Percentiles rank a stretch among this genome's conserved stretches.
phyloP scores from a whole-genome alignment of 92 coral and sea anemone genomes.

The Phenganax marumi region DNA sequence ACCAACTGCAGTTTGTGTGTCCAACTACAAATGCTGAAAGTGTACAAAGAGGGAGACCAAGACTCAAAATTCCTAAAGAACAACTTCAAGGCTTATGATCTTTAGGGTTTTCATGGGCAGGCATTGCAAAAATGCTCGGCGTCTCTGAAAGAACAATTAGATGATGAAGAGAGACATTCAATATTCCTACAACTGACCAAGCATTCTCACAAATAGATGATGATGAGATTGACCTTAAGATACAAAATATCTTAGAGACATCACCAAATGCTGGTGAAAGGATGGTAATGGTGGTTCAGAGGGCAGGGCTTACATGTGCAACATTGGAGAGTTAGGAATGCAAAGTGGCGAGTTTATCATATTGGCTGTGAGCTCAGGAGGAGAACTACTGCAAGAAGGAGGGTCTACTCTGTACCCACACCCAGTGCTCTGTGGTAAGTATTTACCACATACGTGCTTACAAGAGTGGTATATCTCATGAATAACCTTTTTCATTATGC shows the following conservation, averaged over 20 bases:
- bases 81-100: slow-evolving; percentile 39
- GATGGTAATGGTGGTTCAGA: slow-evolving; percentile 51
- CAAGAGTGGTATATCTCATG: too few species aligned
- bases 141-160: slow-evolving; percentile 47
- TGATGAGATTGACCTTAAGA: slow-evolving; percentile 51
- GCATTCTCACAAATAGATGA: slow-evolving; percentile 53
- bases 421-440: slow-evolving; percentile 66
- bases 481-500: too few species aligned
- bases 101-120: slow-evolving; percentile 43
- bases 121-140: slow-evolving; percentile 46
- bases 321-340: slow-evolving; percentile 54
- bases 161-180: slow-evolving; percentile 27
- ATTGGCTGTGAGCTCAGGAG: slow-evolving; percentile 57
- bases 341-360: slow-evolving; percentile 61
- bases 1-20: slow-evolving; percentile 36
- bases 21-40: slow-evolving; percentile 27
- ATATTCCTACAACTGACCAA: slow-evolving; percentile 8
- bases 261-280: slow-evolving; percentile 67
- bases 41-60: slow-evolving; percentile 41
- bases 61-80: background rate
- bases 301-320: slow-evolving; percentile 60
- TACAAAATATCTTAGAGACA: slow-evolving; percentile 43
- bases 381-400: slow-evolving; percentile 50
- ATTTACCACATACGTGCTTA: background rate
- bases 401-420: slow-evolving; percentile 59